phyloP scores from a whole-genome alignment of 2,113 vertebrate genomes.

The Takifugu bimaculatus region DNA sequence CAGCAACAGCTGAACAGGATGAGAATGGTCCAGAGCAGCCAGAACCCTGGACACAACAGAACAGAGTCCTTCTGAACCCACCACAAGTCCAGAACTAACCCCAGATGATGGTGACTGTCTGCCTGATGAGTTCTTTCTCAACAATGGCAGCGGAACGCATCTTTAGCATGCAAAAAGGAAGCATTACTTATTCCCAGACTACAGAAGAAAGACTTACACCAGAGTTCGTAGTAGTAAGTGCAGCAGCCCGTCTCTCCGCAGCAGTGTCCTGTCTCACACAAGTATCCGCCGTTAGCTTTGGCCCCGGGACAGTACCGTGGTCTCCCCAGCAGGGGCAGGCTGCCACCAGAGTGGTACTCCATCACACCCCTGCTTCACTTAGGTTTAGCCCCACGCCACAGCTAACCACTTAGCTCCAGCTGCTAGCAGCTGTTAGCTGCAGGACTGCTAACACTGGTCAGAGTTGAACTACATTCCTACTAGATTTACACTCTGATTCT shows the following conservation, averaged over 20 bases:
- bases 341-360: slow-evolving; percentile 79
- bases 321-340: slow-evolving; percentile 77
- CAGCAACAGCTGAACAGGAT: slow-evolving; percentile 96
- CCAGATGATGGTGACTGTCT: no score
- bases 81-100: no score
- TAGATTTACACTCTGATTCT: no score
- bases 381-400: slow-evolving; percentile 42
- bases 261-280: slow-evolving; percentile 94
- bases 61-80: no score
- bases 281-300: slow-evolving; percentile 83
- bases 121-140: no score
- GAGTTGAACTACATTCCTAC: slow-evolving; percentile 38
- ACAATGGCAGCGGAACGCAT: no score
- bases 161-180: neutral
- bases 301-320: slow-evolving; percentile 85
- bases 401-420: slow-evolving; percentile 17
- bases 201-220: slow-evolving; percentile 80
- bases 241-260: slow-evolving; percentile 94
- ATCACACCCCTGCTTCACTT: slow-evolving; percentile 64
- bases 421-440: slow-evolving; percentile 32
- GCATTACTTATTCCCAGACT: neutral
- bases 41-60: slow-evolving; percentile 82
- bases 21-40: slow-evolving; percentile 92
- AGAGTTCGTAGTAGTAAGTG: slow-evolving; percentile 96
- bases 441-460: neutral